Conservation (phyloP, 1,140 invertebrate species). For the Diorhabda carinulata region DNA sequence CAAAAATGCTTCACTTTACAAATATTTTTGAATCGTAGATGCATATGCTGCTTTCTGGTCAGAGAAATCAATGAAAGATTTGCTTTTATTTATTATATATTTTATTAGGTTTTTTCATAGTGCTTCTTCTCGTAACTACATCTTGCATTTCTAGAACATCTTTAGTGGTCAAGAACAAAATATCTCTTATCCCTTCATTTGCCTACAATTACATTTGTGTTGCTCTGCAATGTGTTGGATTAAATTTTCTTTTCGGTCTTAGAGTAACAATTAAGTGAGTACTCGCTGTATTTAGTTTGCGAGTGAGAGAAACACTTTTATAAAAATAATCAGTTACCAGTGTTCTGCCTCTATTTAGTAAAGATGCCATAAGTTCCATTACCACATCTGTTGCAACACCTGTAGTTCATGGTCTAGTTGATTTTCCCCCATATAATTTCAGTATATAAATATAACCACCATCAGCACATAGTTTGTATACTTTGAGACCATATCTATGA, state of each 20-base stretch:
- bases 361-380: too few species aligned
- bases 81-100: too few species aligned
- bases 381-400: too few species aligned
- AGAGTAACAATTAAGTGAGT: slow-evolving; percentile 37
- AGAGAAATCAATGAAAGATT: slow-evolving; percentile 23
- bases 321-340: neutral
- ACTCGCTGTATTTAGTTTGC: neutral
- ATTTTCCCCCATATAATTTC: too few species aligned
- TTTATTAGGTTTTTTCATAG: slow-evolving; percentile 31
- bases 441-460: too few species aligned
- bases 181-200: slow-evolving; percentile 18
- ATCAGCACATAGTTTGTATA: too few species aligned
- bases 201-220: slow-evolving; percentile 26
- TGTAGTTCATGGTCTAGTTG: too few species aligned
- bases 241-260: slow-evolving; percentile 27
- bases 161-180: slow-evolving; percentile 18
- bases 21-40: too few species aligned
- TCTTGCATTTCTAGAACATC: slow-evolving; percentile 19
- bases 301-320: neutral
- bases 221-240: slow-evolving; percentile 28
- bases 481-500: too few species aligned
- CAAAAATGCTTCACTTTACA: slow-evolving; percentile 11
- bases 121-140: slow-evolving; percentile 15
- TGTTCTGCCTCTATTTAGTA: neutral
- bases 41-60: neutral